A percentile compares a stretch with the other conserved stretches of the same genome.
Evolutionary conservation across 2,888 invertebrate genomes (phyloP).

Genomic region (Drosophila neonasuta): DNA sequence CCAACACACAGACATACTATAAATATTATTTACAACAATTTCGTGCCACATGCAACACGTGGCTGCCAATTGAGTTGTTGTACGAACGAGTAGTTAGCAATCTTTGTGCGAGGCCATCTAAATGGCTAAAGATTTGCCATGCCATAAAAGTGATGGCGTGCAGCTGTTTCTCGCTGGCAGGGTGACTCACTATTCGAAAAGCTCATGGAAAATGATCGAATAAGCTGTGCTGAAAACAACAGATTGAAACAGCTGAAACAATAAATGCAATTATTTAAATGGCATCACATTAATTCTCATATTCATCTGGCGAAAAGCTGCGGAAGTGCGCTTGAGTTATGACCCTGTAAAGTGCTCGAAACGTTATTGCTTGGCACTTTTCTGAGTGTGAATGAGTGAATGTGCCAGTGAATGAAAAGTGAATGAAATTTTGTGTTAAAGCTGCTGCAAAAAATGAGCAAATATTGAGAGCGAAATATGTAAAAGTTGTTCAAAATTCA

Average conservation of each 20-base stretch:
- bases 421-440: background rate
- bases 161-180: constrained; percentile 36
- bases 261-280: constrained; percentile 17
- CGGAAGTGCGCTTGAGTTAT: constrained; percentile 17
- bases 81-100: constrained; percentile 22
- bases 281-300: constrained; percentile 8
- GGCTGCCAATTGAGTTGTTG: constrained; percentile 60
- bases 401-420: background rate
- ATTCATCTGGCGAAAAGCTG: constrained; percentile 8
- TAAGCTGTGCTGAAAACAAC: background rate
- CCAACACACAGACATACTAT: constrained; percentile 46
- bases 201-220: constrained; percentile 7
- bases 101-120: constrained; percentile 32
- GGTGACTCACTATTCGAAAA: constrained; percentile 37
- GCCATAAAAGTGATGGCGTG: constrained; percentile 36
- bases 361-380: background rate
- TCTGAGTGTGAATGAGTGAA: background rate
- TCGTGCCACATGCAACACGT: constrained; percentile 74
- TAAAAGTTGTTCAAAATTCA: background rate
- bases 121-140: constrained; percentile 55
- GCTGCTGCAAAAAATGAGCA: background rate
- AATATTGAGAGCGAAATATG: background rate
- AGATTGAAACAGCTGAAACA: constrained; percentile 16
- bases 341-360: background rate
- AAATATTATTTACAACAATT: constrained; percentile 71